Evolutionary conservation across 2,797 vertebrate species (phyloP).

Genomic region (Neoniphon sammara): DNA sequence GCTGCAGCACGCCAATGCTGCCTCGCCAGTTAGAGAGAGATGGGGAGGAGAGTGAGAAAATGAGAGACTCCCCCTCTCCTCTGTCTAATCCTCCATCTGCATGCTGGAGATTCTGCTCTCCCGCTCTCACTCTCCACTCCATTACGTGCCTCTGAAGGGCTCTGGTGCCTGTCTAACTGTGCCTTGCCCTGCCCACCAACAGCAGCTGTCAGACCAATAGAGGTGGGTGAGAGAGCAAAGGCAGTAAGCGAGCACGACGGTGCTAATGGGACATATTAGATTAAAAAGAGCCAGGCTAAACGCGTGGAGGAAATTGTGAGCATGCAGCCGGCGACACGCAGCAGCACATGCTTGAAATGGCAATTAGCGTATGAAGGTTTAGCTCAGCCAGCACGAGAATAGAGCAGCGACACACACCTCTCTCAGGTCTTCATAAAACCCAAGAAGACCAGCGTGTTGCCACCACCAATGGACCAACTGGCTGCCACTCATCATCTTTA

Average conservation of each 20-base stretch:
- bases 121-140: background rate
- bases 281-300: constrained; percentile 12
- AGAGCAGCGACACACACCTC: background rate
- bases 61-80: background rate
- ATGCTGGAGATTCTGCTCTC: background rate
- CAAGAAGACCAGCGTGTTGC: too few relatives aligned
- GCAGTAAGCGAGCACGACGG: background rate
- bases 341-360: constrained; percentile 5
- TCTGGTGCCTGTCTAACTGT: background rate
- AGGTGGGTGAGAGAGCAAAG: background rate
- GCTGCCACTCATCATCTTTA: background rate
- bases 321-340: background rate
- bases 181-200: background rate
- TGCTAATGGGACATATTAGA: constrained; percentile 31
- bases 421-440: background rate
- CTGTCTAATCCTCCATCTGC: background rate
- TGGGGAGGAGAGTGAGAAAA: constrained; percentile 3
- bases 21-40: constrained; percentile 16
- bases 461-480: too few relatives aligned
- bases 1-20: constrained; percentile 19
- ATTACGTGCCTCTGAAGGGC: background rate
- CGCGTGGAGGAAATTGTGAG: background rate
- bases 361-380: background rate
- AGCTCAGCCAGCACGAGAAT: background rate
- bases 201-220: constrained; percentile 8